Conservation (phyloP, 2,797 vertebrate species). For the Tamandua tetradactyla region DNA sequence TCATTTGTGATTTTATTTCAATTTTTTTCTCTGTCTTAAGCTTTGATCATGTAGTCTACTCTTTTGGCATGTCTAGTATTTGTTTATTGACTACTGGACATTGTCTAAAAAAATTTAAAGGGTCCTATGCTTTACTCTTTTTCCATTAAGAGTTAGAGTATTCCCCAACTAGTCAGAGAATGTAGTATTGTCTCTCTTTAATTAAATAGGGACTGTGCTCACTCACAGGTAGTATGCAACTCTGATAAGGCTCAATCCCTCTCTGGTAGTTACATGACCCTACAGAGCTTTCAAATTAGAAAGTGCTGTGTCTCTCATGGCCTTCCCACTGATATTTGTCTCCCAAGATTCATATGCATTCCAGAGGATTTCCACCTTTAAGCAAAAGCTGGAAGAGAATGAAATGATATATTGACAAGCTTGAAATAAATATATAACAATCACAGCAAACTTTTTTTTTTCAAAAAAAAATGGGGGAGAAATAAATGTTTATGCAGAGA, state of each 20-base stretch:
- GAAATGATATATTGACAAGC: background rate
- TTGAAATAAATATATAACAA: background rate
- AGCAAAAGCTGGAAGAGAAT: background rate
- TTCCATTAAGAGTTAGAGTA: background rate
- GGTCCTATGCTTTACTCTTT: background rate
- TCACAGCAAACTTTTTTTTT: background rate
- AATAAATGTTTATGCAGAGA: background rate
- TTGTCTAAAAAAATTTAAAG: background rate
- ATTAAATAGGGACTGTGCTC: background rate
- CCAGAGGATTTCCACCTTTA: background rate
- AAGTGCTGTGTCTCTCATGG: background rate
- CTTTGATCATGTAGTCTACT: background rate
- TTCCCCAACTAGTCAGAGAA: background rate
- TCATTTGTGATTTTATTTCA: background rate
- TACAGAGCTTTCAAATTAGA: background rate
- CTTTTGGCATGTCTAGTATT: background rate
- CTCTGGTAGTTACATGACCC: background rate
- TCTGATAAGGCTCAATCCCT: background rate
- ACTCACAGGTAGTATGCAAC: accelerated
- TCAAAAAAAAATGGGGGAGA: background rate
- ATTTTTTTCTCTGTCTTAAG: background rate
- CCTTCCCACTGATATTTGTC: background rate
- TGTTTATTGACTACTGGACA: background rate
- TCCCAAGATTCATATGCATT: background rate
- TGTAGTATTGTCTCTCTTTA: background rate